These are phyloP conservation scores for Rotaria macrura DNA, from an alignment of 2,888 invertebrate species.

Conservation along the genomic window DNA sequence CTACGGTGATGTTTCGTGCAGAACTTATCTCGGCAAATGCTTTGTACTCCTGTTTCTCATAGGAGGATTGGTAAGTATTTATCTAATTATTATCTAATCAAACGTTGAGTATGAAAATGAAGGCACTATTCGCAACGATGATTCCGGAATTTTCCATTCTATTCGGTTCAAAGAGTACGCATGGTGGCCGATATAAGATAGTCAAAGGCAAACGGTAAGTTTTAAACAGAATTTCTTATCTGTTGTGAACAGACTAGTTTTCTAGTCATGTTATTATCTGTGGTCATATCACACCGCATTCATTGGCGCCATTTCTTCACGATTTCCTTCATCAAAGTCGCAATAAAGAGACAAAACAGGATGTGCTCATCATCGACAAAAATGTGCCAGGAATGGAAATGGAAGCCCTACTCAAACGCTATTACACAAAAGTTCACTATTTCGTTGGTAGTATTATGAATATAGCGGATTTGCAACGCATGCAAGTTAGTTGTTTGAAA, in stretches of 20 bases:
- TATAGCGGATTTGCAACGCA: conserved; percentile 98
- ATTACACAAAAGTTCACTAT: conserved; percentile 93
- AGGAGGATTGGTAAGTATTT: conserved; percentile 91
- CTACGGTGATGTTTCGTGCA: not conserved
- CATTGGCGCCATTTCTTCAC: conserved; percentile 98
- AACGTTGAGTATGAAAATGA: not conserved
- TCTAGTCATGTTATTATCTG: conserved; percentile 98
- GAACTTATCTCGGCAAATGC: not conserved
- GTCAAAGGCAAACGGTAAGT: conserved; percentile 96
- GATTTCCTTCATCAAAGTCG: conserved; percentile 99
- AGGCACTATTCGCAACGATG: conserved; percentile 99
- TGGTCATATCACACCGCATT: conserved; percentile 99
- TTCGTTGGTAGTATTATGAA: conserved; percentile 99
- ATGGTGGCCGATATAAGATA: conserved; percentile 98
- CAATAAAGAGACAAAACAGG: conserved; percentile 89
- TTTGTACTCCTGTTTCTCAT: conserved; percentile 51
- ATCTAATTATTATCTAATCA: not conserved
- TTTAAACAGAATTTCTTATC: too few relatives aligned
- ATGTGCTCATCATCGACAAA: conserved; percentile 99
- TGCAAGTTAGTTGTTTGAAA: conserved; percentile 64
- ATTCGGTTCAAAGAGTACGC: conserved; percentile 97
- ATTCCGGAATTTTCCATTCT: conserved; percentile 99
- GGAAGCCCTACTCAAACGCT: conserved; percentile 99
- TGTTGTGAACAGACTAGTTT: conserved; percentile 13
- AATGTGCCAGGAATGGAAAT: conserved; percentile 71